These are phyloP conservation scores for Callionymus lyra DNA, from an alignment of 2,113 vertebrate genomes.

Conservation along the genomic window DNA sequence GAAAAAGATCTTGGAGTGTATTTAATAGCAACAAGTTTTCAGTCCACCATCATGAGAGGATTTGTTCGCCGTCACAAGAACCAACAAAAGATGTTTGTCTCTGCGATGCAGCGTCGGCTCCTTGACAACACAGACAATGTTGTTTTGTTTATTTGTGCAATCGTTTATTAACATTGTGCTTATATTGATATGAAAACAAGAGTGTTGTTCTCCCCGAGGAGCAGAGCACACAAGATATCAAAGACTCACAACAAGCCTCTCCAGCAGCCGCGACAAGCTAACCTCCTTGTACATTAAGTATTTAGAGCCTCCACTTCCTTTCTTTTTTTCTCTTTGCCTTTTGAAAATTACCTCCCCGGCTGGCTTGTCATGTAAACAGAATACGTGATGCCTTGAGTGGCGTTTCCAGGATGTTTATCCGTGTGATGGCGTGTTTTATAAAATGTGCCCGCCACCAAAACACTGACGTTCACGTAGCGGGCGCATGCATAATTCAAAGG, in stretches of 20 bases:
- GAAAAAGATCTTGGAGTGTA: constrained; percentile 17
- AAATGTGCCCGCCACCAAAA: constrained; percentile 49
- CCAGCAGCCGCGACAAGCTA: constrained; percentile 51
- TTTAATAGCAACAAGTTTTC: neutral
- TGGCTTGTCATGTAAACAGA: constrained; percentile 72
- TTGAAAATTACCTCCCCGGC: constrained; percentile 67
- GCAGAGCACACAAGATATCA: constrained; percentile 52
- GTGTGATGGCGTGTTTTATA: constrained; percentile 57
- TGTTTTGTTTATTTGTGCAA: constrained; percentile 67
- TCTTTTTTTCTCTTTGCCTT: constrained; percentile 30
- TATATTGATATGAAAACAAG: constrained; percentile 30
- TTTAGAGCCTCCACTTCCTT: constrained; percentile 54
- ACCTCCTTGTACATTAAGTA: constrained; percentile 68
- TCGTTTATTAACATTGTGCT: constrained; percentile 57
- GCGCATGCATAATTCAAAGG: constrained; percentile 71
- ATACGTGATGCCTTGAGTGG: constrained; percentile 65
- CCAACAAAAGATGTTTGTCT: constrained; percentile 28
- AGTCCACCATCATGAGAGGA: neutral
- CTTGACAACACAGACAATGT: constrained; percentile 35
- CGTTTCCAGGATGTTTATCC: constrained; percentile 67
- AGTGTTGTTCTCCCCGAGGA: constrained; percentile 47
- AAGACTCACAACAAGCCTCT: constrained; percentile 55
- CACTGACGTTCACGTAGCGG: constrained; percentile 57
- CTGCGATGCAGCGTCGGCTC: constrained; percentile 21
- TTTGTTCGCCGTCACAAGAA: constrained; percentile 6